Conservation (phyloP, 2,888 invertebrate species). For the Tuta absoluta region DNA sequence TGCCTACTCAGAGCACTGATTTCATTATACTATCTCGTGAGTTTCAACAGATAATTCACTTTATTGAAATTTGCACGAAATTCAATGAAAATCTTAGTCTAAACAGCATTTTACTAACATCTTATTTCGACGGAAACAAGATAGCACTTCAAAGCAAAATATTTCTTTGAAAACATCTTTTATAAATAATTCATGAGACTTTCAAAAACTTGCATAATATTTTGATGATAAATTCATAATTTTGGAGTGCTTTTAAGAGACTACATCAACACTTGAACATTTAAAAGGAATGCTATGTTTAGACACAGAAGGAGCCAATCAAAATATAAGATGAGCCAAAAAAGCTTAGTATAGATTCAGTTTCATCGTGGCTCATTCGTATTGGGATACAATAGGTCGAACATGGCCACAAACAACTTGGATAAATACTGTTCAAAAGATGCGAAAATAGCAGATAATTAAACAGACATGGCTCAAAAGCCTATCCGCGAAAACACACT, state of each 20-base stretch:
- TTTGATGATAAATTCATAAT: constrained; percentile 13
- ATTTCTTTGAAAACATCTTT: constrained; percentile 11
- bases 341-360: too few relatives aligned
- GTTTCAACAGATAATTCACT: constrained; percentile 6
- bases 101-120: background rate
- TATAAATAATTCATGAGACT: background rate
- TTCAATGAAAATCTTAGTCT: background rate
- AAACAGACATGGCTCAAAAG: too few relatives aligned
- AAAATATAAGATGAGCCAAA: background rate
- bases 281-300: background rate
- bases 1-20: background rate
- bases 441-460: too few relatives aligned
- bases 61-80: background rate
- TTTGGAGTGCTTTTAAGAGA: background rate
- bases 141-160: constrained; percentile 6
- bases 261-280: background rate
- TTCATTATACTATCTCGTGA: background rate
- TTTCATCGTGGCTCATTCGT: too few relatives aligned
- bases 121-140: background rate
- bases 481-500: too few relatives aligned
- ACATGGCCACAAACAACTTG: too few relatives aligned
- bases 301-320: background rate
- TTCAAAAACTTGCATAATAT: constrained; percentile 11
- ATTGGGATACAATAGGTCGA: too few relatives aligned
- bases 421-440: too few relatives aligned